Evolutionary conservation across 2,888 invertebrate genomes (phyloP).

Genomic region (Xylota sylvarum): DNA sequence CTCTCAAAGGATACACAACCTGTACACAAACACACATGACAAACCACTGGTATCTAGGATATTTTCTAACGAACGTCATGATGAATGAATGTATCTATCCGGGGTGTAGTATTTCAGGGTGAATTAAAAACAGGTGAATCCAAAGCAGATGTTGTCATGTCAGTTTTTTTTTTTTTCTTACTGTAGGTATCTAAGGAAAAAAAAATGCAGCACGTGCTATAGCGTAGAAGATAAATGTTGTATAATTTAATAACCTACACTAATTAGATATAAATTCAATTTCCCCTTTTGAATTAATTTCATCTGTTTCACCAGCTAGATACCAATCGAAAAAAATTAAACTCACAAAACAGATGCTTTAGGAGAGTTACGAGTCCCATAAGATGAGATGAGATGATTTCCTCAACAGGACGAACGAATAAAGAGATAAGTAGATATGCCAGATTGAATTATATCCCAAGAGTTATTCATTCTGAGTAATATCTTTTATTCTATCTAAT

Average conservation of each 20-base stretch:
- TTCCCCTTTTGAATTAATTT: neutral
- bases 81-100: constrained; percentile 25
- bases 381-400: neutral
- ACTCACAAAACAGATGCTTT: neutral
- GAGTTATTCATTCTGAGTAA: constrained; percentile 42
- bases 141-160: constrained; percentile 35
- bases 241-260: constrained; percentile 36
- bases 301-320: constrained; percentile 11
- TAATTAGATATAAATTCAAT: constrained; percentile 28
- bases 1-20: constrained; percentile 9
- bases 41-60: constrained; percentile 4
- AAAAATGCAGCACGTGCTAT: neutral
- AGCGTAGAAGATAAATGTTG: neutral
- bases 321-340: constrained; percentile 4
- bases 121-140: constrained; percentile 25
- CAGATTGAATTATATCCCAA: constrained; percentile 36
- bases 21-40: neutral
- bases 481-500: constrained; percentile 48
- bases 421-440: constrained; percentile 15
- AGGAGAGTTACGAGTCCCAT: neutral
- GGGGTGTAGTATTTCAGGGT: neutral
- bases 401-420: neutral
- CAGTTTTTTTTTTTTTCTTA: constrained; percentile 10
- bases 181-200: neutral
- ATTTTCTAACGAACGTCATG: constrained; percentile 12